Percentiles rank a stretch among this genome's conserved stretches.
Evolutionary conservation across 37 sponge, comb jelly and placozoan species (phyloP).

Genomic region (Bolinopsis microptera): DNA sequence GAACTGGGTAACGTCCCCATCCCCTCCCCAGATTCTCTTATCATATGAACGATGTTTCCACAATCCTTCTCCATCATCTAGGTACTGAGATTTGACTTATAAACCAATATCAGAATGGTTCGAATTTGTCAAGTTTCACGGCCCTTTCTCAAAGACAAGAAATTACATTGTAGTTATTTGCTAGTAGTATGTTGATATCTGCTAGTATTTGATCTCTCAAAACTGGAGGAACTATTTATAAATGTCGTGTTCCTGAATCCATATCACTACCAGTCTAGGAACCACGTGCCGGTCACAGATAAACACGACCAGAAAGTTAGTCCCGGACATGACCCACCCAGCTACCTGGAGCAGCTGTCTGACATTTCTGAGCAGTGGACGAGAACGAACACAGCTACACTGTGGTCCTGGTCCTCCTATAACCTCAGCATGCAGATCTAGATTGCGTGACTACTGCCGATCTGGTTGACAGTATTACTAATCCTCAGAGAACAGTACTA

Average conservation of each 20-base stretch:
- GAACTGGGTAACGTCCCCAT: neutral
- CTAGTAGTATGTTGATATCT: too few species aligned
- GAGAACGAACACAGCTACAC: neutral
- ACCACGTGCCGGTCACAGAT: neutral
- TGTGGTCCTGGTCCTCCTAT: neutral
- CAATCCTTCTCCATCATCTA: constrained; percentile 6
- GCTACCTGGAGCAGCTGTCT: neutral
- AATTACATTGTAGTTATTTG: too few species aligned
- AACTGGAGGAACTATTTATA: too few species aligned
- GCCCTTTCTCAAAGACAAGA: too few species aligned
- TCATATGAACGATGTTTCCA: neutral
- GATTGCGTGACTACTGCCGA: neutral
- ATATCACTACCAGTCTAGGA: neutral
- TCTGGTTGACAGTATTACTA: neutral
- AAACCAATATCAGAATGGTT: too few species aligned
- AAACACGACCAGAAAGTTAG: neutral
- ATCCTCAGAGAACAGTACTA: neutral
- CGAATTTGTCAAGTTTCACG: too few species aligned
- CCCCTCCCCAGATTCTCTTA: neutral
- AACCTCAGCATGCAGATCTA: constrained; percentile 9
- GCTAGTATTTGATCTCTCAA: too few species aligned
- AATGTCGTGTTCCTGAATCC: too few species aligned
- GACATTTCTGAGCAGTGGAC: neutral
- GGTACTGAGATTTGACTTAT: too few species aligned
- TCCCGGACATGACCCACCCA: neutral